A percentile compares a stretch with the other conserved stretches of the same genome.
Conservation (phyloP, 2,113 vertebrate genomes). For the Ceratotherium simum region DNA sequence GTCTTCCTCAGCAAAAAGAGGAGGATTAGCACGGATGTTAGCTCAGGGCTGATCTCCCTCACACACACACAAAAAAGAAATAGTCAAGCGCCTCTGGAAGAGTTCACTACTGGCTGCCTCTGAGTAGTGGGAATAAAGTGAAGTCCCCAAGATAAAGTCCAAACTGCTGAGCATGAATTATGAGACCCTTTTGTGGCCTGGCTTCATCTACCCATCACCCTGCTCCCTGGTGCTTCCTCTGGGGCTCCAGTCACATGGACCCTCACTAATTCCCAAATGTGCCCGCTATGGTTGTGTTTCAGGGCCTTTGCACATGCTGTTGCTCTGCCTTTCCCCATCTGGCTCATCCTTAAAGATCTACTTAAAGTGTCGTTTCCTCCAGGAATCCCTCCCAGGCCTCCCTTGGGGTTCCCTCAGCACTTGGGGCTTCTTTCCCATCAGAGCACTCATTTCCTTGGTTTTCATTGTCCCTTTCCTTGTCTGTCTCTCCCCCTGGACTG, state of each 20-base stretch:
- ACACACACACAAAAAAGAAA: neutral
- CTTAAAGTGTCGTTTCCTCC: neutral
- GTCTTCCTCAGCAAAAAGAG: no score
- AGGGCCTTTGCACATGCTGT: neutral
- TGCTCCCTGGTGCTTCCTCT: no score
- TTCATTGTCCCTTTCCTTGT: neutral
- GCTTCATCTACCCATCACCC: neutral
- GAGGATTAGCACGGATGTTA: no score
- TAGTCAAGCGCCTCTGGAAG: neutral
- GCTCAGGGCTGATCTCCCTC: no score
- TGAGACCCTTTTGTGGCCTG: neutral
- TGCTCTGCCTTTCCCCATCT: neutral
- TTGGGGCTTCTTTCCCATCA: neutral
- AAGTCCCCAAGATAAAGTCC: neutral
- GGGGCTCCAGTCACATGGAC: neutral
- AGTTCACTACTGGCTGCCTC: no score
- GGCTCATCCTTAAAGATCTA: neutral
- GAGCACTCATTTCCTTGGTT: neutral
- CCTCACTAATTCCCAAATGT: neutral
- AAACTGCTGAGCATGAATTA: no score
- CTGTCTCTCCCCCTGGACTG: neutral
- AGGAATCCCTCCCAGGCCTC: neutral
- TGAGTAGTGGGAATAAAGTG: neutral
- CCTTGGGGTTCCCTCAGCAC: neutral
- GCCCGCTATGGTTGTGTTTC: neutral